A percentile compares a stretch with the other conserved stretches of the same genome.
Evolutionary conservation across 1,140 invertebrate genomes (phyloP).

Genomic region (Pectinophora gossypiella): DNA sequence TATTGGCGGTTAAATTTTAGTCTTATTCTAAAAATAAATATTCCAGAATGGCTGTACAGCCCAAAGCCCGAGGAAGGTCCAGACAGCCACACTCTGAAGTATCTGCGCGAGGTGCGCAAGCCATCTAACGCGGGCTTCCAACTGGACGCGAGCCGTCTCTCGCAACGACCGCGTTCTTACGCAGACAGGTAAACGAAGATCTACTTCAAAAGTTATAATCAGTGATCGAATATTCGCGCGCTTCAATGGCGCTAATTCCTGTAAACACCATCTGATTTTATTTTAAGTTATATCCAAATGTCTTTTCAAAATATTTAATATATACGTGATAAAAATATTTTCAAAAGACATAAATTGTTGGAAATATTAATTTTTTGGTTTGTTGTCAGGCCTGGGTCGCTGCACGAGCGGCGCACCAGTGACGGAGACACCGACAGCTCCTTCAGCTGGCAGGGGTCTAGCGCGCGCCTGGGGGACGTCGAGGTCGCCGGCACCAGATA

Average conservation of each 20-base stretch:
- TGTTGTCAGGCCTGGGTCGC: conserved; percentile 18
- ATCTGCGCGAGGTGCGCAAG: conserved; percentile 51
- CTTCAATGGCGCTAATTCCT: too few relatives aligned
- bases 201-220: too few relatives aligned
- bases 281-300: too few relatives aligned
- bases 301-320: too few relatives aligned
- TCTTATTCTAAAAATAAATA: too few relatives aligned
- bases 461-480: conserved; percentile 23
- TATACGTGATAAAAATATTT: too few relatives aligned
- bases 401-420: conserved; percentile 22
- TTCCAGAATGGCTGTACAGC: conserved; percentile 57
- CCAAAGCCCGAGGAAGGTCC: conserved; percentile 33
- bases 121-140: conserved; percentile 59
- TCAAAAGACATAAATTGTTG: too few relatives aligned
- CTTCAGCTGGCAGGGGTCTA: conserved; percentile 61
- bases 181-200: too few relatives aligned
- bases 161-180: conserved; percentile 28
- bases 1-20: too few relatives aligned
- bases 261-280: too few relatives aligned
- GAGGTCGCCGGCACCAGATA: conserved; percentile 6
- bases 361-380: too few relatives aligned
- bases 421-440: conserved; percentile 62
- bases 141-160: conserved; percentile 42
- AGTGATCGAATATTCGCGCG: too few relatives aligned
- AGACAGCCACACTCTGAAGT: conserved; percentile 55